Evolutionary conservation across 2,113 vertebrate genomes (phyloP).

Genomic region (Calidris pygmaea): DNA sequence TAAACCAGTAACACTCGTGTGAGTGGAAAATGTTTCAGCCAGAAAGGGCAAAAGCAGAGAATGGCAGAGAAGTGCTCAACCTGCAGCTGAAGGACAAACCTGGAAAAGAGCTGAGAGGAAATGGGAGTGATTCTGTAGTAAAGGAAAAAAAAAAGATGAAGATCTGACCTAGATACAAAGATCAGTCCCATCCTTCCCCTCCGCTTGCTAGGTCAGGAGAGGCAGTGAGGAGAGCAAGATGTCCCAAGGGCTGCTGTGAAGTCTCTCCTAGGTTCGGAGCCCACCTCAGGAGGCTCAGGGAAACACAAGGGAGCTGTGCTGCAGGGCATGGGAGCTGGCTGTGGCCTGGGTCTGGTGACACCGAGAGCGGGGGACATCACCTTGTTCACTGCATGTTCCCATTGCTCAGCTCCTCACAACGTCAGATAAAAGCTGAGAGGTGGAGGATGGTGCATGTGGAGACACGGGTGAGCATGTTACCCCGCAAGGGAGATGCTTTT

Average conservation of each 20-base stretch:
- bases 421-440: neutral
- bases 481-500: neutral
- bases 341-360: neutral
- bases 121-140: neutral
- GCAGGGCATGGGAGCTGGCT: rapidly evolving
- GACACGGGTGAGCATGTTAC: neutral
- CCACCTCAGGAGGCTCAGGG: neutral
- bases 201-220: neutral
- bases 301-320: neutral
- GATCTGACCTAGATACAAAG: constrained; percentile 20
- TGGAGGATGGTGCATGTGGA: neutral
- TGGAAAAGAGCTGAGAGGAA: neutral
- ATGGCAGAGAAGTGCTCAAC: neutral
- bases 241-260: neutral
- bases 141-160: neutral
- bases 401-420: neutral
- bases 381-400: neutral
- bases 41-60: neutral
- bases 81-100: neutral
- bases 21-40: neutral
- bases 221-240: neutral
- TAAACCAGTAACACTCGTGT: neutral
- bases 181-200: neutral
- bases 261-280: neutral
- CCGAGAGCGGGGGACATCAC: neutral